Percentiles rank a stretch among this genome's conserved stretches.
Conservation (phyloP, 2,113 vertebrate genomes). For the Poeciliopsis prolifica region DNA sequence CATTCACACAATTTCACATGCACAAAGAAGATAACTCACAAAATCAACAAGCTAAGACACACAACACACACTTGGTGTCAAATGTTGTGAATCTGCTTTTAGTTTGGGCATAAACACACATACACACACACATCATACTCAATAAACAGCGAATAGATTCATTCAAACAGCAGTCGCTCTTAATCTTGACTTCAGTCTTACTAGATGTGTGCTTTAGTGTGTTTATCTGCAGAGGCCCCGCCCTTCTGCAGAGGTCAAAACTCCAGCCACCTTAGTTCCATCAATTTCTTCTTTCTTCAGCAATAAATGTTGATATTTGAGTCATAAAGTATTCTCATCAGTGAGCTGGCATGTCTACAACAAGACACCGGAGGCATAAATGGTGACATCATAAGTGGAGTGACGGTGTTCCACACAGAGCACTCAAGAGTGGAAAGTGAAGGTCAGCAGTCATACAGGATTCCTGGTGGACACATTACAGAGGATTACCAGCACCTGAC, state of each 20-base stretch:
- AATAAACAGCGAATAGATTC: neutral
- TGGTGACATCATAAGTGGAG: no score
- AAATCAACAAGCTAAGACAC: neutral
- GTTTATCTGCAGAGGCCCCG: neutral
- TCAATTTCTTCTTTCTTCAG: no score
- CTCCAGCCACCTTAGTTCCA: neutral
- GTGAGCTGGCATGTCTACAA: no score
- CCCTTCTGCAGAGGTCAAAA: neutral
- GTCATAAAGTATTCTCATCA: no score
- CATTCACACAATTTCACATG: constrained; percentile 8
- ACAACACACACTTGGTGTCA: neutral
- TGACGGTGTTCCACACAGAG: no score
- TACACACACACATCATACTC: neutral
- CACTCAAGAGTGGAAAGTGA: no score
- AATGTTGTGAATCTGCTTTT: neutral
- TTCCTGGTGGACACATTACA: no score
- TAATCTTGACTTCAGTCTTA: neutral
- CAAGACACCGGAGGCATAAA: no score
- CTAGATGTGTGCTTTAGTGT: neutral
- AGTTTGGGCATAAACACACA: neutral
- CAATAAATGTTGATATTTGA: no score
- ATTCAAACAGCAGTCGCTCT: neutral
- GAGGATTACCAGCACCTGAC: no score
- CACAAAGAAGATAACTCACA: constrained; percentile 4
- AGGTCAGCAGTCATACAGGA: no score